Evolutionary conservation across 64 coral and sea anemone species (phyloP).

Genomic region (Platygyra sinensis): DNA sequence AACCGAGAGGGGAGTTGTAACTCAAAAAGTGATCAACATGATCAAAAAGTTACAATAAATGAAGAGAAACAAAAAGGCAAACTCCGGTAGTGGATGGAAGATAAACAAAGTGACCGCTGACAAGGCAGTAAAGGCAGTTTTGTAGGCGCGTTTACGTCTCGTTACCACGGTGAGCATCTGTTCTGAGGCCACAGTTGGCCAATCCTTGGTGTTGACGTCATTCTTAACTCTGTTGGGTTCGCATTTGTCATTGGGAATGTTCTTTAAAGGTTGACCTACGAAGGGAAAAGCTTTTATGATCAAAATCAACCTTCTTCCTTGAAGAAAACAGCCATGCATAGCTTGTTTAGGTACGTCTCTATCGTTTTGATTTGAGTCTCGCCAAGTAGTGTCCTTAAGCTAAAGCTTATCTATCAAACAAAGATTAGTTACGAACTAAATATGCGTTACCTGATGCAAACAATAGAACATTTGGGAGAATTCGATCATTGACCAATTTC

Average conservation of each 20-base stretch:
- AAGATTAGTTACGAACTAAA: no score
- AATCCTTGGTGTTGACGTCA: neutral
- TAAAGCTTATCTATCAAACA: no score
- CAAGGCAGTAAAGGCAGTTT: neutral
- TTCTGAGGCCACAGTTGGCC: neutral
- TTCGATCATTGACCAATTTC: no score
- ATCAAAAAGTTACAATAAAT: slow-evolving; percentile 17
- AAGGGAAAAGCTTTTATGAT: neutral
- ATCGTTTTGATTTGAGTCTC: no score
- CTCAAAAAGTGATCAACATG: neutral
- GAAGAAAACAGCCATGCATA: no score
- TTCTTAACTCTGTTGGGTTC: neutral
- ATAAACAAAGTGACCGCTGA: neutral
- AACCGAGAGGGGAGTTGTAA: neutral
- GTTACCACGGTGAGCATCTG: neutral
- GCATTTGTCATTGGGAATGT: neutral
- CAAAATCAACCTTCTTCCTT: neutral
- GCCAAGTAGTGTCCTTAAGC: no score
- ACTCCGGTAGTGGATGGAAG: slow-evolving; percentile 26
- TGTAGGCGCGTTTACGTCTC: slow-evolving; percentile 13
- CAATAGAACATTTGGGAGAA: no score
- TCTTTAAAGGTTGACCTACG: neutral
- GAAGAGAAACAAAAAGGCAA: slow-evolving; percentile 20
- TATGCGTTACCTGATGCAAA: no score
- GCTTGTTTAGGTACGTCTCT: no score